Evolutionary conservation across 2,797 vertebrate species (phyloP).

Genomic region (Passerculus sandwichensis): DNA sequence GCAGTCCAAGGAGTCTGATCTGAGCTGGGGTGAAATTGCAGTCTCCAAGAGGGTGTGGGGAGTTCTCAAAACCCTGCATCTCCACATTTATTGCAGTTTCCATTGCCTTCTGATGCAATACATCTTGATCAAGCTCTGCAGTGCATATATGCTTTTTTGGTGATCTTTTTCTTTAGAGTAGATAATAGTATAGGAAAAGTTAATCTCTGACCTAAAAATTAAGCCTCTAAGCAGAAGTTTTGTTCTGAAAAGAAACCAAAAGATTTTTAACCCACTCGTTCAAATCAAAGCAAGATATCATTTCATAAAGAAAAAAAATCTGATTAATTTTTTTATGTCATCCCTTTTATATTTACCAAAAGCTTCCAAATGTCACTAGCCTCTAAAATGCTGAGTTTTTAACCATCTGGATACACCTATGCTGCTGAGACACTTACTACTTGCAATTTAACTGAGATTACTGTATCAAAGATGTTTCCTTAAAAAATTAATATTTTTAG

Average conservation of each 20-base stretch:
- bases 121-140: background rate
- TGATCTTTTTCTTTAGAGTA: background rate
- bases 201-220: background rate
- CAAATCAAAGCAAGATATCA: background rate
- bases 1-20: background rate
- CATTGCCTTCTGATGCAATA: background rate
- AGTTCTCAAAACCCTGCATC: background rate
- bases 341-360: background rate
- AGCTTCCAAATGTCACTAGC: background rate
- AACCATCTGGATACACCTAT: background rate
- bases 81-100: background rate
- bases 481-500: background rate
- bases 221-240: background rate
- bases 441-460: background rate
- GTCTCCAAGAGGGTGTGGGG: background rate
- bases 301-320: background rate
- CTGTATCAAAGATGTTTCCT: background rate
- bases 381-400: background rate
- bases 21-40: background rate
- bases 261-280: background rate
- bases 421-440: background rate
- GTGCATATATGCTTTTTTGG: rapidly evolving
- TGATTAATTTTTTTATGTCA: background rate
- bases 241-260: background rate
- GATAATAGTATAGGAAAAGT: background rate